phyloP scores from a whole-genome alignment of 2,888 invertebrate genomes.

The Encarsia formosa region DNA sequence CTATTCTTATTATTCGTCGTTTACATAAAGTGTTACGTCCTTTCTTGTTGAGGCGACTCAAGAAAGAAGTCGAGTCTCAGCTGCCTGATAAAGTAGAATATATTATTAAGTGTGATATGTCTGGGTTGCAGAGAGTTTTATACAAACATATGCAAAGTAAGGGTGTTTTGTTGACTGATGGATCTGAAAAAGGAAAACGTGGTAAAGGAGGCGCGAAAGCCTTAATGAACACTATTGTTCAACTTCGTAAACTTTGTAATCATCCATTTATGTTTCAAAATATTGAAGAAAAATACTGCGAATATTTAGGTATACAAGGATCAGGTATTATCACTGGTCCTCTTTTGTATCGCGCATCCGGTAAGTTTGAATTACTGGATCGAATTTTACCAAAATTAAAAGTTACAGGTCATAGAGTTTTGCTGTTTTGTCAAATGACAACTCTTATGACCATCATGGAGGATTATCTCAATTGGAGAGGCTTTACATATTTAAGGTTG shows the following conservation, averaged over 20 bases:
- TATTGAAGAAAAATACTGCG: slow-evolving; percentile 96
- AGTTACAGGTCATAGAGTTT: slow-evolving; percentile 83
- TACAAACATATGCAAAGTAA: slow-evolving; percentile 98
- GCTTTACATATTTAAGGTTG: slow-evolving; percentile 84
- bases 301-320: slow-evolving; percentile 72
- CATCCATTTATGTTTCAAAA: slow-evolving; percentile 99
- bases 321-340: slow-evolving; percentile 80
- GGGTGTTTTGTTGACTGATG: slow-evolving; percentile 91
- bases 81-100: slow-evolving; percentile 98
- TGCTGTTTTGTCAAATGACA: slow-evolving; percentile 99
- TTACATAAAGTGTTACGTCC: slow-evolving; percentile 97
- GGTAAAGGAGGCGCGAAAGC: slow-evolving; percentile 94
- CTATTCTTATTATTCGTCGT: slow-evolving; percentile 98
- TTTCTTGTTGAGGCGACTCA: slow-evolving; percentile 91
- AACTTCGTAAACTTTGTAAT: slow-evolving; percentile 96
- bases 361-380: slow-evolving; percentile 96
- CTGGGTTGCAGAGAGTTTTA: slow-evolving; percentile 87
- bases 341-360: slow-evolving; percentile 89
- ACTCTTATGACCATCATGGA: slow-evolving; percentile 98
- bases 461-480: slow-evolving; percentile 91
- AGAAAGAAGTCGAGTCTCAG: slow-evolving; percentile 99
- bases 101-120: slow-evolving; percentile 99
- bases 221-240: slow-evolving; percentile 98
- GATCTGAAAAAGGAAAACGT: slow-evolving; percentile 91
- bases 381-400: slow-evolving; percentile 95